Evolutionary conservation across 2,797 vertebrate species (phyloP), one percentile per base, ranked within the genome.

Genomic region (Tadarida brasiliensis): DNA sequence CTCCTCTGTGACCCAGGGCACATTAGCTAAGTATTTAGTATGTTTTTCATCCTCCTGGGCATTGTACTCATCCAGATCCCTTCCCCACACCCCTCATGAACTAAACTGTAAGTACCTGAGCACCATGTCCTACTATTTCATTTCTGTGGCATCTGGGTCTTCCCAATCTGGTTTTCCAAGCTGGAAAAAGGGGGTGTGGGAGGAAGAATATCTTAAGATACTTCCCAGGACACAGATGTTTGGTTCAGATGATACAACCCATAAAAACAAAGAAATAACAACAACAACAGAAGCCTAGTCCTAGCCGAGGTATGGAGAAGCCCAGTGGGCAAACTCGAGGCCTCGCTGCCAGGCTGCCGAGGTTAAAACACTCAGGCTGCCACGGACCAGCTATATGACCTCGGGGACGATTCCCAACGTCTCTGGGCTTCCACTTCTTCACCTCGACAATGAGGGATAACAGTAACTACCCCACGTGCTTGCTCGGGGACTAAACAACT

Each of bases 241-340:
- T 89, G 73, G 87, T 93, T 81, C 47, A 63, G 67, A 82, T 28
- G 65, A 68, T 15, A 67, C 59, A 92, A 80, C 44, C 57, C 70
- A 70, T 33, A 35, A 87, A 87, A 67, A 22, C 33, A 59, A 63
- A 91, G 47, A 82, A 76, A 84, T 35, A 77, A 54, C 28, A 56
- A 56, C 10, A n/a, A n/a, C n/a, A n/a, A 12, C 59, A 88, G 81
- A 73, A 5, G 12, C 33, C 44, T 73, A 35, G 57, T 24, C 51
- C 19, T 61, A 39, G 12, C 47, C 9, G 26, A 63, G 26, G 24
- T 49, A 24, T 24, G 30, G 59, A 51, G 33, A 63, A 61, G 84
- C 3, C 70, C 0, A 9, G 26, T 51, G 17, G 56, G 76, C 11
- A 67, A 63, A 54, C 51, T 15, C 51, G 4, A 54, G 39, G 15